Evolutionary conservation across 2,888 invertebrate genomes (phyloP), one percentile per base, ranked within the genome.

Genomic region (Girardia tigrina): DNA sequence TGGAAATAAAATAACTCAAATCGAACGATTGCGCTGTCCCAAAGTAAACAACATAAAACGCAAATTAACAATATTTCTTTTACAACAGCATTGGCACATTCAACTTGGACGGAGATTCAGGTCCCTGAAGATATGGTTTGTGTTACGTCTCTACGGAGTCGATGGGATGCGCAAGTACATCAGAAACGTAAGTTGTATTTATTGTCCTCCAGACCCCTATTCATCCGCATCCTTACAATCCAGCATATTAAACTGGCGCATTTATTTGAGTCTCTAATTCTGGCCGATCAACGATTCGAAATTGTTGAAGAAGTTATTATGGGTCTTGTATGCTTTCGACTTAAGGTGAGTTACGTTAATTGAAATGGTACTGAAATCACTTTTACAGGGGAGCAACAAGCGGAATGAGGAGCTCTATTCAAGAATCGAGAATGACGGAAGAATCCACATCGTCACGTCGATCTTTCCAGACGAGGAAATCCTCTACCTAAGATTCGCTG

Each of bases 41-140:
- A n/a, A n/a, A n/a, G n/a, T n/a, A n/a, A n/a, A n/a, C n/a, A n/a
- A n/a, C n/a, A n/a, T n/a, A n/a, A n/a, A n/a, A n/a, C n/a, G n/a
- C n/a, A n/a, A n/a, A n/a, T n/a, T n/a, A n/a, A n/a, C n/a, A n/a
- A n/a, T n/a, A n/a, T n/a, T n/a, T n/a, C n/a, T n/a, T n/a, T n/a
- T n/a, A n/a, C n/a, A n/a, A n/a, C n/a, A 92, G 86, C 89, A 91
- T 81, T 91, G 91, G 91, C 91, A 91, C 84, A 90, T 92, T 82
- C 89, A 91, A 1, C 86, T 93, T 27, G 92, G 92, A 0, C 87
- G 94, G 77, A 87, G 92, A 79, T 94, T 94, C 83, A 88, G 94
- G 71, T 88, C 94, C 0, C 85, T 94, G 26, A 94, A 94, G 84
- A 85, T 94, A n/a, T 94, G 94, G 94, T 91, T 92, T 78, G 91